A percentile compares a stretch with the other conserved stretches of the same genome.
These are phyloP conservation scores for Morbakka virulenta DNA, from an alignment of 30 jellyfish, hydroid and myxozoan species.

Conservation along the genomic window DNA sequence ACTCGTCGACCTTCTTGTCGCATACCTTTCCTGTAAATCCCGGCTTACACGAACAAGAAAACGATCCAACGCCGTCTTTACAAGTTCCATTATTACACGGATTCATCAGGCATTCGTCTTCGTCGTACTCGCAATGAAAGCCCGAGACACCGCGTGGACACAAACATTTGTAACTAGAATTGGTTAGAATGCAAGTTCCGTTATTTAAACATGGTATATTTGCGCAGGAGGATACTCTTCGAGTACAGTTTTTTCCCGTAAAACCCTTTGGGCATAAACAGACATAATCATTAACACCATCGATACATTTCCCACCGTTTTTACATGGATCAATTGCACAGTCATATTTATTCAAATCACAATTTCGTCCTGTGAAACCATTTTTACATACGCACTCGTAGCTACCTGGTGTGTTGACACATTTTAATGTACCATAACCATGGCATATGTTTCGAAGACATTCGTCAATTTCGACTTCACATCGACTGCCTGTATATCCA, in stretches of 20 bases:
- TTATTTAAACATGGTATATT: constrained; percentile 59
- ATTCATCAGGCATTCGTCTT: not conserved
- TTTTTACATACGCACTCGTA: constrained; percentile 66
- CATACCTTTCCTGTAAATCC: constrained; percentile 77
- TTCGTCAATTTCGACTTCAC: constrained; percentile 64
- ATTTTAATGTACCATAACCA: constrained; percentile 54
- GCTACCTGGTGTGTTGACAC: constrained; percentile 72
- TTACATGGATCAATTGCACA: constrained; percentile 42
- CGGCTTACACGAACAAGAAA: constrained; percentile 47
- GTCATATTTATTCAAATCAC: constrained; percentile 64
- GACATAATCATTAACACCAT: constrained; percentile 49
- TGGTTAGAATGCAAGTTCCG: constrained; percentile 45
- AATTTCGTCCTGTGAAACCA: constrained; percentile 69
- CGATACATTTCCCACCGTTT: constrained; percentile 53
- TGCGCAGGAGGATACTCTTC: constrained; percentile 41
- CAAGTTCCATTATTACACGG: constrained; percentile 38
- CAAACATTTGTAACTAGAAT: constrained; percentile 39
- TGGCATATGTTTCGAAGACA: constrained; percentile 48
- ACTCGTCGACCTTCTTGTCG: constrained; percentile 59
- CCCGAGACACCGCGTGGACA: constrained; percentile 46
- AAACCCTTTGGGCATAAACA: constrained; percentile 70
- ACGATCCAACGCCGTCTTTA: constrained; percentile 51
- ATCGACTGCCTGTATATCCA: constrained; percentile 77
- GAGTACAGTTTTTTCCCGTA: constrained; percentile 70
- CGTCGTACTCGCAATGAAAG: not conserved